Evolutionary conservation across 2,888 invertebrate genomes (phyloP).

Genomic region (Nomada fabriciana): DNA sequence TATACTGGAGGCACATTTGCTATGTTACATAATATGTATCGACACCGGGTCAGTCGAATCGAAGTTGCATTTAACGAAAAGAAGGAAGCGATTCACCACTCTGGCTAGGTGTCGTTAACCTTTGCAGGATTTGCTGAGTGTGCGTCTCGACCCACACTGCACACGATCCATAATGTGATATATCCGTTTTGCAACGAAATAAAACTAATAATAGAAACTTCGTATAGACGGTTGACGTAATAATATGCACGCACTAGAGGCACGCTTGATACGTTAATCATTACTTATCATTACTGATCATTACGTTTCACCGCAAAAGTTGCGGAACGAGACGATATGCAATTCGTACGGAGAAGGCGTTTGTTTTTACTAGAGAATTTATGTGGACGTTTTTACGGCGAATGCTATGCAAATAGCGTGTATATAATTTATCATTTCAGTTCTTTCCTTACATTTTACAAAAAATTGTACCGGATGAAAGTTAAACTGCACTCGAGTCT

Average conservation of each 20-base stretch:
- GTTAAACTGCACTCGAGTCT: too few relatives aligned
- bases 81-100: conserved; percentile 48
- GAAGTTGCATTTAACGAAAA: conserved; percentile 25
- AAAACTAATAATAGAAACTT: conserved; percentile 51
- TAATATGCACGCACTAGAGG: not conserved
- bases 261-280: not conserved
- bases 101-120: conserved; percentile 66
- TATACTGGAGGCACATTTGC: too few relatives aligned
- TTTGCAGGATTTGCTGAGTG: conserved; percentile 34
- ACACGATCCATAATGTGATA: conserved; percentile 44
- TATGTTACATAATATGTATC: not conserved
- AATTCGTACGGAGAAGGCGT: conserved; percentile 1
- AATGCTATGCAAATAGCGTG: conserved; percentile 38
- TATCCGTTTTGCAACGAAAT: conserved; percentile 64
- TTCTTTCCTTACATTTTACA: too few relatives aligned
- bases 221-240: conserved; percentile 28
- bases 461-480: too few relatives aligned
- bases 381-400: conserved; percentile 1
- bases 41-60: conserved; percentile 31
- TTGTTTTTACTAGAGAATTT: conserved; percentile 2
- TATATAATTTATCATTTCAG: too few relatives aligned
- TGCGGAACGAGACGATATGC: not conserved
- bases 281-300: too few relatives aligned
- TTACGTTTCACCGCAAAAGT: too few relatives aligned
- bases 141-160: conserved; percentile 31